Conservation (phyloP, 1,140 invertebrate genomes). For the Drosophila nebulosa region DNA sequence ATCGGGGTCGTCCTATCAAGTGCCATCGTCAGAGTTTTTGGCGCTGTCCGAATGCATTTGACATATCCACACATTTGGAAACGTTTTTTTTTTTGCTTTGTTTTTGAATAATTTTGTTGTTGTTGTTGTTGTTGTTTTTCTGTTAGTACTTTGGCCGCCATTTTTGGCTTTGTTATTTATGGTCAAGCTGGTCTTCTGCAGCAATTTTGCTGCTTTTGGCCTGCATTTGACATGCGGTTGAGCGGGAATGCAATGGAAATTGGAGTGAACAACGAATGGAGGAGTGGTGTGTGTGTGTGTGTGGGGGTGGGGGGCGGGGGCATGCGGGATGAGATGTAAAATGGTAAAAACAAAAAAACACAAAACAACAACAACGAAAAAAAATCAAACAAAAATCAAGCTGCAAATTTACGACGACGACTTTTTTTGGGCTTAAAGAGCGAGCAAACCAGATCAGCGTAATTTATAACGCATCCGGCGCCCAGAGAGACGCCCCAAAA, state of each 20-base stretch:
- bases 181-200: conserved; percentile 50
- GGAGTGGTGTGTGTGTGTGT: neutral
- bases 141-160: conserved; percentile 62
- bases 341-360: conserved; percentile 1
- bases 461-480: conserved; percentile 53
- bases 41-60: conserved; percentile 56
- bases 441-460: conserved; percentile 53
- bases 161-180: conserved; percentile 77
- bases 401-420: conserved; percentile 49
- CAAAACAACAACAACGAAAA: conserved; percentile 13
- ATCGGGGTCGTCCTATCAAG: conserved; percentile 37
- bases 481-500: conserved; percentile 12
- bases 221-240: conserved; percentile 75
- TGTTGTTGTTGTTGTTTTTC: conserved; percentile 39
- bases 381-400: conserved; percentile 57
- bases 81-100: conserved; percentile 45
- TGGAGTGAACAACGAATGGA: neutral
- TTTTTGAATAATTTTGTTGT: conserved; percentile 14
- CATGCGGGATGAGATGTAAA: too few relatives aligned
- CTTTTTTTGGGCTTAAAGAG: conserved; percentile 14
- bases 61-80: conserved; percentile 68
- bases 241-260: conserved; percentile 18
- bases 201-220: conserved; percentile 22
- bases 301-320: neutral
- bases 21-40: conserved; percentile 38